Base-by-base conservation (phyloP, 2,888 invertebrate species). In the Mycalesis mineus region DNA sequence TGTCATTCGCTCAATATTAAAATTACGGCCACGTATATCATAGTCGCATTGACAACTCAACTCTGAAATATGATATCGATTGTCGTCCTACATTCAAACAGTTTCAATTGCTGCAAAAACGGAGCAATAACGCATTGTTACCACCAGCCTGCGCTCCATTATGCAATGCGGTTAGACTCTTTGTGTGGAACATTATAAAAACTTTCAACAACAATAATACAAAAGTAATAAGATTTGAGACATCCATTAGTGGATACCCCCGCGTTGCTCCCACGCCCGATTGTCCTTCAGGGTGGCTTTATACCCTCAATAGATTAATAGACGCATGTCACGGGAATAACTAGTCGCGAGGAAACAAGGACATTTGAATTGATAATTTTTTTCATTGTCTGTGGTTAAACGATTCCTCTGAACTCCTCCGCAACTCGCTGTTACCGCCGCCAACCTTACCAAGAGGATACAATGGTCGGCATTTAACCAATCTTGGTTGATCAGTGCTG, bases 171-270 rank as follows among this genome's bases (percentile, higher is more conserved):
- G 74, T 76, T 71, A 73, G 75, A 69, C 63, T 65, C 60, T 74
- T 75, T 71, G 74, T 74, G 68, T 62, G 39, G 68, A 68, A 52
- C 56, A 55, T 57, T 64, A 71, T 69, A 84, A 81, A 84, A 82
- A 84, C 77, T 68, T 55, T 57, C 42, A 64, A 67, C 73, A 72
- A 83, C 82, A 86, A 83, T 79, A 74, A 83, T 84, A 84, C 80
- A 80, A 84, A 78, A 75, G 82, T 81, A 84, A 85, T 87, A 82
- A 80, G 78, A 76, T 82, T 82, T 77, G 69, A 74, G 71, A 72
- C 73, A 69, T 73, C 84, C 75, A 88, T 87, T 88, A 85, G 79
- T 71, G 70, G 69, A 75, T 78, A 72, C 83, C 82, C 83, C 84
- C 82, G 76, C 73, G 77, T 65, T 63, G 81, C 80, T 87, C 88